phyloP scores from a whole-genome alignment of 1,140 invertebrate genomes.

The Phocides pigmalion region DNA sequence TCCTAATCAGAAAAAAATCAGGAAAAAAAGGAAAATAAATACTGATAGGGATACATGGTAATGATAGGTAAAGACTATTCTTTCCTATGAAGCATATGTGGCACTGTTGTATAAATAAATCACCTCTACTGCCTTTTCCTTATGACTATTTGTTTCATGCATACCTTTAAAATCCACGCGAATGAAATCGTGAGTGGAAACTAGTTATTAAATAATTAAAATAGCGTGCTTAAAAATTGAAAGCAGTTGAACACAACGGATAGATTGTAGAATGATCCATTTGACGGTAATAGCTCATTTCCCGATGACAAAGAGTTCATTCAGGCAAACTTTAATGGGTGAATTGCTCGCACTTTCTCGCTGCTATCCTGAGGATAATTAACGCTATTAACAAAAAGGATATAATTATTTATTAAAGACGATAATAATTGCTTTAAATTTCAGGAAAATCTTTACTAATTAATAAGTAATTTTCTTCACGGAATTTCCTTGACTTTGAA shows the following conservation, averaged over 20 bases:
- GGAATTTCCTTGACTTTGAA: no score
- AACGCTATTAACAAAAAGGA: constrained; percentile 33
- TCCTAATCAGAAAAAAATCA: no score
- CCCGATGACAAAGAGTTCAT: constrained; percentile 71
- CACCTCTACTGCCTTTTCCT: no score
- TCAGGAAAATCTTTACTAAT: not conserved
- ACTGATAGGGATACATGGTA: no score
- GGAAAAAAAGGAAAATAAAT: no score
- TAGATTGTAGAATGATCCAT: constrained; percentile 45
- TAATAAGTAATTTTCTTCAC: not conserved
- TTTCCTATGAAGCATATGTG: no score
- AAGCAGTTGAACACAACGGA: constrained; percentile 44
- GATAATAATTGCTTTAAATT: constrained; percentile 16
- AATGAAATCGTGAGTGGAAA: no score
- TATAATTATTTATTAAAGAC: constrained; percentile 24
- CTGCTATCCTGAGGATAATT: constrained; percentile 42
- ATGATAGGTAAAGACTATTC: no score
- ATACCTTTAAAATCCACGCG: no score
- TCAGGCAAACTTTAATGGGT: constrained; percentile 62
- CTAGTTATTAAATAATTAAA: not conserved
- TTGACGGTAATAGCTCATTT: constrained; percentile 68
- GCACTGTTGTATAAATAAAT: no score
- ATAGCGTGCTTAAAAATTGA: not conserved
- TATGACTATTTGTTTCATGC: no score
- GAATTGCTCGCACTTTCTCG: constrained; percentile 60